These are phyloP conservation scores for Eupeodes corollae DNA, from an alignment of 1,140 invertebrate species.

Conservation along the genomic window DNA sequence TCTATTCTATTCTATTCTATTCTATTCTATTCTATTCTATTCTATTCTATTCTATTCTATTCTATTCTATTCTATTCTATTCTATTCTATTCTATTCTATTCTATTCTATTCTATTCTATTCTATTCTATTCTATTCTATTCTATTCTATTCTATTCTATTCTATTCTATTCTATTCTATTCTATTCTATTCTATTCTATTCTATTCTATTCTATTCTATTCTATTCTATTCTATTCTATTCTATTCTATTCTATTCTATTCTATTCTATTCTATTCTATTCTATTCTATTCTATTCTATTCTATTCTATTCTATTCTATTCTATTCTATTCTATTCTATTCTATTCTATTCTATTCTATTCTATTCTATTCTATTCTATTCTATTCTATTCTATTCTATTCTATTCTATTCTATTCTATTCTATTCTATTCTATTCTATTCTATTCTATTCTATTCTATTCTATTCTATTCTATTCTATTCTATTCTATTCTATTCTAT, in stretches of 20 bases:
- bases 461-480: not conserved
- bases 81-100: not conserved
- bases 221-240: not conserved
- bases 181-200: not conserved
- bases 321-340: no score
- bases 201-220: not conserved
- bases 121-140: not conserved
- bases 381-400: not conserved
- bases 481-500: not conserved
- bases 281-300: not conserved
- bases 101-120: not conserved
- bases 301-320: not conserved
- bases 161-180: not conserved
- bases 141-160: not conserved
- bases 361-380: not conserved
- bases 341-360: not conserved
- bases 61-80: not conserved
- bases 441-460: not conserved
- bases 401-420: not conserved
- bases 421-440: not conserved
- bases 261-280: not conserved
- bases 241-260: not conserved
- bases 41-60: not conserved
- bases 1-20: not conserved
- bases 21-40: not conserved